Base-by-base conservation (phyloP, 2,888 invertebrate species). In the Craniophora ligustri region DNA sequence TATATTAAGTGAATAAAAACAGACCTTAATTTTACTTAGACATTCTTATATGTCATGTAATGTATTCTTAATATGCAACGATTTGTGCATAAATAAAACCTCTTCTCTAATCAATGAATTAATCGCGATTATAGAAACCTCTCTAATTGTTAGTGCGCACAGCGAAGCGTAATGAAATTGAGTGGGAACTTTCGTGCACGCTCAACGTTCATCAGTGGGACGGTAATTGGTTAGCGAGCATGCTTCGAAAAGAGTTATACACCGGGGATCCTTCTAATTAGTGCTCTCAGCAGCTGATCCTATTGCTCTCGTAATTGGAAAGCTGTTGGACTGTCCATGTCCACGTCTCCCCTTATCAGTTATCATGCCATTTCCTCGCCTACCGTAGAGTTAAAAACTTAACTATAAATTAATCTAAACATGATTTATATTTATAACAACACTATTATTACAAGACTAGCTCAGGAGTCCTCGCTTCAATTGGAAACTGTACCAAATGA, bases 151-250 rank as follows among this genome's bases (percentile, higher is more conserved):
- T 84, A 84, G 82, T 72, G 79, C 74, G 82, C 82, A 82, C 82
- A 81, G 76, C 79, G 84, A 79, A 83, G 83, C 85, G 83, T 86
- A 86, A 85, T 87, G 79, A 81, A 85, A 87, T 83, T 81, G 83
- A 86, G 82, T 86, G 85, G 79, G 85, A 85, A 86, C 84, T 88
- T 85, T 86, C 84, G 82, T 83, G 84, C 85, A 81, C 84, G 82
- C 79, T 82, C 80, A 68, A 72, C 85, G 85, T 86, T 86, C 87
- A 88, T 90, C 87, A 84, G 84, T 74, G 76, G 76, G 74, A 82
- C 86, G 85, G 86, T 91, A 92, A 91, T 91, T 92, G 91, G 91
- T 87, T 86, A 76, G 84, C 82, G 78, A 82, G 79, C 83, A 81
- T 69, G 82, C 81, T 78, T 79, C 79, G 81, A 14, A 65, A 82